A percentile compares a stretch with the other conserved stretches of the same genome.
These are phyloP conservation scores for Macropus fuliginosus DNA, from an alignment of 2,797 vertebrate species.

Conservation along the genomic window DNA sequence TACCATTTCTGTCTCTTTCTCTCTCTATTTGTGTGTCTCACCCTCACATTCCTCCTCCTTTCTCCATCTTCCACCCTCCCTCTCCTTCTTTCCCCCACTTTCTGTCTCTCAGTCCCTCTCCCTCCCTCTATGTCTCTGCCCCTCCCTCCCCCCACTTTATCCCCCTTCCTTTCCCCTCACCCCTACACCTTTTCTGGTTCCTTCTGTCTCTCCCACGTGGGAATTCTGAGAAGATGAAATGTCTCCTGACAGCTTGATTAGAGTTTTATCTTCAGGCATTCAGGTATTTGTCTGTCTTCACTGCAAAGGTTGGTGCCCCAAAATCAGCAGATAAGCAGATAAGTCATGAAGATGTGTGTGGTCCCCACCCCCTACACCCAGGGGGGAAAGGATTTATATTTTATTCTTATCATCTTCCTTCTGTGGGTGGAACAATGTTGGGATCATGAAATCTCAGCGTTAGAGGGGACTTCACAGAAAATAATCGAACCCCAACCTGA, in stretches of 20 bases:
- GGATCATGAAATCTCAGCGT: background rate
- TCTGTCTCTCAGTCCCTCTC: no score
- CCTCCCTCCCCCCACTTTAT: background rate
- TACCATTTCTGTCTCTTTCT: background rate
- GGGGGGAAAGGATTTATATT: background rate
- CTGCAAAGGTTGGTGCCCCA: constrained; percentile 36
- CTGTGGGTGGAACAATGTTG: background rate
- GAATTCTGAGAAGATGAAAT: constrained; percentile 72
- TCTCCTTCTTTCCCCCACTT: no score
- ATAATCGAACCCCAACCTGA: background rate
- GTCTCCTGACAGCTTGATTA: constrained; percentile 74
- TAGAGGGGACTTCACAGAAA: background rate
- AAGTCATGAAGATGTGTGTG: background rate
- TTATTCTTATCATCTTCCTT: background rate
- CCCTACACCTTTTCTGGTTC: background rate
- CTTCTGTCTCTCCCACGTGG: constrained; percentile 63
- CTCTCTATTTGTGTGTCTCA: background rate
- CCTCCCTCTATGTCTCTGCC: no score
- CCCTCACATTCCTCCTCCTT: background rate
- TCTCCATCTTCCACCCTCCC: no score
- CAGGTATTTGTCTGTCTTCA: constrained; percentile 60
- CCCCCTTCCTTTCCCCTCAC: no score
- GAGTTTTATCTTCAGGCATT: constrained; percentile 73
- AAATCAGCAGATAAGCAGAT: constrained; percentile 19
- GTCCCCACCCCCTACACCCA: background rate